A percentile compares a stretch with the other conserved stretches of the same genome.
Evolutionary conservation across 2,888 invertebrate genomes (phyloP).

Genomic region (Lepidocyrtoides sp.): DNA sequence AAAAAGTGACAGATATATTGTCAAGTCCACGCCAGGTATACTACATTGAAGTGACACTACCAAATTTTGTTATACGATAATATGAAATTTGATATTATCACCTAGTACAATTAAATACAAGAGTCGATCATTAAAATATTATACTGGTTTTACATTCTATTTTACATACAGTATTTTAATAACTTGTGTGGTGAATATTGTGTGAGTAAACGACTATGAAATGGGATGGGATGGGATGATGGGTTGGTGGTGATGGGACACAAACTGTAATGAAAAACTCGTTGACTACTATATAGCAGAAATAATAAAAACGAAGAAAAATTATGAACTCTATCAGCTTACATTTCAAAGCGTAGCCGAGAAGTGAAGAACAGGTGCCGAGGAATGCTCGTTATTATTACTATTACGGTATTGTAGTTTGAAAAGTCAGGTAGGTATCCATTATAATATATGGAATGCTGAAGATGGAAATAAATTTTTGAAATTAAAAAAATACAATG

Average conservation of each 20-base stretch:
- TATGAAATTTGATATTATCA: background rate
- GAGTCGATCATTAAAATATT: background rate
- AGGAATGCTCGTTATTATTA: too few relatives aligned
- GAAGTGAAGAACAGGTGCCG: too few relatives aligned
- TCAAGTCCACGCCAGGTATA: background rate
- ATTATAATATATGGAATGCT: too few relatives aligned
- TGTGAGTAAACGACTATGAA: background rate
- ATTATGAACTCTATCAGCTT: background rate
- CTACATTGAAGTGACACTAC: background rate
- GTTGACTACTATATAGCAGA: too few relatives aligned
- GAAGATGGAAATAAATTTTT: too few relatives aligned
- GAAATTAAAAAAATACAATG: too few relatives aligned
- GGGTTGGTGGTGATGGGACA: background rate
- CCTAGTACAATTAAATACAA: background rate
- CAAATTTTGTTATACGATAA: background rate
- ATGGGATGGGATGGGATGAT: background rate
- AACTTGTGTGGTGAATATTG: background rate
- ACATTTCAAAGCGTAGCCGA: background rate
- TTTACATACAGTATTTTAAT: background rate
- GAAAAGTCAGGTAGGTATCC: too few relatives aligned
- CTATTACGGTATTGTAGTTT: too few relatives aligned
- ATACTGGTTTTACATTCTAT: background rate
- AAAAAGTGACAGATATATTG: conserved; percentile 33
- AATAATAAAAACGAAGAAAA: background rate
- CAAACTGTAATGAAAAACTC: background rate